Conservation (phyloP, 1,140 invertebrate species). For the Gonioctena quinquepunctata region DNA sequence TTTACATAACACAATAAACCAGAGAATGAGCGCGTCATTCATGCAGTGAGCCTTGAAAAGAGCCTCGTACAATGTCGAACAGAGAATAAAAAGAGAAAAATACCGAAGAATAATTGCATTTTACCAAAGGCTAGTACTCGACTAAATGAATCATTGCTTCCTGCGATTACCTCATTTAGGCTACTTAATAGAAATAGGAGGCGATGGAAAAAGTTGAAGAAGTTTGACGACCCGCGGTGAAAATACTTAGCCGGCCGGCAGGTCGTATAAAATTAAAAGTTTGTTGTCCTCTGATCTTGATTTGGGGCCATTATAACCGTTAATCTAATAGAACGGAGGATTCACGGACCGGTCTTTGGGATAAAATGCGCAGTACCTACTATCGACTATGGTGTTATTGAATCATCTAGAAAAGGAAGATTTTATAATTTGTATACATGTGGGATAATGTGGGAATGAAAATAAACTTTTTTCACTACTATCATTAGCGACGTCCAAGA, state of each 20-base stretch:
- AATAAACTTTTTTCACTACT: no score
- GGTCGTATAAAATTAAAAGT: background rate
- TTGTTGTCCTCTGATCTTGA: background rate
- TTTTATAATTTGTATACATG: no score
- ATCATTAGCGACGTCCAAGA: no score
- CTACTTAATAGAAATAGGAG: conserved; percentile 10
- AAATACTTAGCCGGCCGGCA: background rate
- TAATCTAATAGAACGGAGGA: background rate
- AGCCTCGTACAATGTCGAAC: background rate
- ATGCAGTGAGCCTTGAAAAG: conserved; percentile 6
- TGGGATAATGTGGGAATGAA: no score
- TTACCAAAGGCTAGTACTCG: background rate
- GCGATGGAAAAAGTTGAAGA: conserved; percentile 1
- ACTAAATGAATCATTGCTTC: background rate
- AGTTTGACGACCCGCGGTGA: conserved; percentile 3
- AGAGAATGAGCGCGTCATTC: conserved; percentile 2
- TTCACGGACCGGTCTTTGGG: no score
- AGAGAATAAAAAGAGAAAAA: background rate
- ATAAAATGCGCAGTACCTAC: no score
- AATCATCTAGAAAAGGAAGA: no score
- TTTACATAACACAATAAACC: background rate
- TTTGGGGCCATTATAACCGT: background rate
- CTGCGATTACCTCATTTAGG: conserved; percentile 11
- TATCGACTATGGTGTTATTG: no score
- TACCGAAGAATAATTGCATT: background rate